Evolutionary conservation across 2,888 invertebrate genomes (phyloP), one percentile per base, ranked within the genome.

Genomic region (Athalia cordata): DNA sequence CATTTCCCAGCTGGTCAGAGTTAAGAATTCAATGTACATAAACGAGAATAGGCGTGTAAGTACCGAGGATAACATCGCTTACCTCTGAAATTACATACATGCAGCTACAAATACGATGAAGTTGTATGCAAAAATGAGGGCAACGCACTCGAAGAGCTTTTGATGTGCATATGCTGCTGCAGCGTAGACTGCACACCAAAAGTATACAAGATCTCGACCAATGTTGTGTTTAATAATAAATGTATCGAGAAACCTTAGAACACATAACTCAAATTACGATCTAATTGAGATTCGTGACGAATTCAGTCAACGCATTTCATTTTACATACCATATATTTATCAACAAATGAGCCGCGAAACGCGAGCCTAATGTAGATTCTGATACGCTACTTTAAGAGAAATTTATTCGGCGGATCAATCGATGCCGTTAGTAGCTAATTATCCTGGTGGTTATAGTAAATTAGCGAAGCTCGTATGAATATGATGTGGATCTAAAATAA

Each of bases 221-320:
- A 47, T n/a, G 7, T 65, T 65, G 49, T 49, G 65, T 65, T 47
- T 45, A 65, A 65, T 65, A 64, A 64, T 64, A 64, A 64, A 64
- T 64, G 5, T 9, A 6, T 6, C 5, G 9, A 11, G 5, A 45
- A 45, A 43, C n/a, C 29, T 43, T 64, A 29, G 8, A 29, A 6
- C 13, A 43, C 13, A 79, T 43, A 67, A 74, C 62, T 47, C 8
- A 68, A 77, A 79, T 80, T 80, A 65, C 55, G 55, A 29, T 77
- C 76, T 78, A 78, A 77, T 65, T 78, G 47, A 55, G 77, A 80
- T 64, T 68, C 68, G 59, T 49, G 76, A 62, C 66, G n/a, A 64
- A 64, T 64, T 64, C 0, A 64, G 29, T 64, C 11, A 11, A 64
- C 64, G 64, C n/a, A n/a, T n/a, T n/a, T n/a, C n/a, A n/a, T n/a